Evolutionary conservation across 2,113 vertebrate genomes (phyloP).

Genomic region (Menidia beryllina): DNA sequence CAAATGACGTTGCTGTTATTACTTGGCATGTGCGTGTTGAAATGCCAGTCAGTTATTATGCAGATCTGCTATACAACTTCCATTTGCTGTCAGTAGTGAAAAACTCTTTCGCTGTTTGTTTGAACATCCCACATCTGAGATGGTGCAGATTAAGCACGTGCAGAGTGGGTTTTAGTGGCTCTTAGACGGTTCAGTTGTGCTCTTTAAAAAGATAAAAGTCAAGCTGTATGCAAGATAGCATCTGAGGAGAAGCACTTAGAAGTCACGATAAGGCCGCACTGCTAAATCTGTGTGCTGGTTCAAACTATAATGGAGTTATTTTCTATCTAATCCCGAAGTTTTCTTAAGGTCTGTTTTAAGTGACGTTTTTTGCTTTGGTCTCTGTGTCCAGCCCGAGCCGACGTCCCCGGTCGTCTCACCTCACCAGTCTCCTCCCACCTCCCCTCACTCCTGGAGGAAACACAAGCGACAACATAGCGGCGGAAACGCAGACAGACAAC

Average conservation of each 20-base stretch:
- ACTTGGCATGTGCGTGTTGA: background rate
- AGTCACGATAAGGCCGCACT: background rate
- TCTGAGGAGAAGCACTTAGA: slow-evolving; percentile 10
- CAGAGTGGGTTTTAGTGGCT: background rate
- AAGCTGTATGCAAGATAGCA: background rate
- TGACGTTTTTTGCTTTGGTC: background rate
- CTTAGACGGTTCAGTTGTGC: background rate
- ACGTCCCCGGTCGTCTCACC: slow-evolving; percentile 96
- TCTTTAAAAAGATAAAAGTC: background rate
- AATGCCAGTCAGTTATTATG: background rate
- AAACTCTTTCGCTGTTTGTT: slow-evolving; percentile 8
- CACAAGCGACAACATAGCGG: slow-evolving; percentile 95
- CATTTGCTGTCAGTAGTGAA: slow-evolving; percentile 23
- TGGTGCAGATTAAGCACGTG: slow-evolving; percentile 25
- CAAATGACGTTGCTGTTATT: background rate
- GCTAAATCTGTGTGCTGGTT: background rate
- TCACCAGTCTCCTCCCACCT: slow-evolving; percentile 94
- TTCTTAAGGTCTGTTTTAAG: too few species aligned
- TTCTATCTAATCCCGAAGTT: too few species aligned
- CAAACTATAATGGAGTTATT: background rate
- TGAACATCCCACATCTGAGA: slow-evolving; percentile 7
- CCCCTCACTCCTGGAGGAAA: slow-evolving; percentile 94
- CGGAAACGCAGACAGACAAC: slow-evolving; percentile 87
- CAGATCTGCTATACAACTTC: background rate
- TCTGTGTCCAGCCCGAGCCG: slow-evolving; percentile 85